Evolutionary conservation across 2,113 vertebrate genomes (phyloP), one percentile per base, ranked within the genome.

Genomic region (Cichladusa arquata): DNA sequence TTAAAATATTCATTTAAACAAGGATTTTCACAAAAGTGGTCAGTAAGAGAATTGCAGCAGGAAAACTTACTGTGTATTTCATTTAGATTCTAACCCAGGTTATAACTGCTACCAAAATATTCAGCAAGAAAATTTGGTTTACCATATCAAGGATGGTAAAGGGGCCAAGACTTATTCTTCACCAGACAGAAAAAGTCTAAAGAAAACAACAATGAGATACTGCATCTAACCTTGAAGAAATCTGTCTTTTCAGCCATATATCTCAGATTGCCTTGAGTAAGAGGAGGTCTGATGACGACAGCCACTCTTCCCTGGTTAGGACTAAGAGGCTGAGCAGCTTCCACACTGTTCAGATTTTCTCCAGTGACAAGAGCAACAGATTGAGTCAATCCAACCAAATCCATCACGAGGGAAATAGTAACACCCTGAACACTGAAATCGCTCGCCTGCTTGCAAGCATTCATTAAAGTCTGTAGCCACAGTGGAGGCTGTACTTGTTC

Each of bases 381-480:
- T 40, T 99, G 99, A 64, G 99, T 98, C 90, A 99, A 97, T 47
- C 99, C 99, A 69, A 99, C 98, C 71, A 99, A 98, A 96, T 99
- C 99, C 98, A 99, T 99, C 76, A 99, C 98, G n/a, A 99, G 98
- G 45, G 99, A 99, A 92, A 99, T 98, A 54, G 99, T 98, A 36
- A 98, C 97, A 19, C 98, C 98, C 94, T 99, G 99, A 86, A 99
- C 97, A 82, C 98, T 98, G 97, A 99, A 99, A 95, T 99, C 98
- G 10, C 87, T 97, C 12, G 98, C 98, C 81, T 98, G 97, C 90
- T 98, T 99, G 96, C 99, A 99, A 72, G 99, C 98, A 23, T 98
- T 98, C 99, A 99, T 99, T 93, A 99, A 98, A 9, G 98, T 99
- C 97, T 99, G 99, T 28, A 99, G 99, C 99, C 99, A 99, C 58